phyloP scores from a whole-genome alignment of 1,140 invertebrate species.

The Lepeophtheirus salmonis region DNA sequence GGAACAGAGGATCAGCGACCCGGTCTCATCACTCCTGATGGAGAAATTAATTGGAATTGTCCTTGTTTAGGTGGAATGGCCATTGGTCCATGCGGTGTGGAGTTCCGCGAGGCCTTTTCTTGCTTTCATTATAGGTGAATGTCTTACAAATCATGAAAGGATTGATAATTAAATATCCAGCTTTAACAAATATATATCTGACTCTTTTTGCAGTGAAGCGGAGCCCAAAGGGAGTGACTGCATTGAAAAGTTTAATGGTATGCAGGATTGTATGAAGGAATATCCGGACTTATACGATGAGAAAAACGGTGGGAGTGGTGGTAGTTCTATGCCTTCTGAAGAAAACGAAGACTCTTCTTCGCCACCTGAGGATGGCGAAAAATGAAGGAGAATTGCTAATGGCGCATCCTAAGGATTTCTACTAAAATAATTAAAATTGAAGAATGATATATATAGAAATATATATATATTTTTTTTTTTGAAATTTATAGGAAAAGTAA shows the following conservation, averaged over 20 bases:
- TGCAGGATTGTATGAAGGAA: conserved; percentile 77
- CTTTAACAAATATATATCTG: not conserved
- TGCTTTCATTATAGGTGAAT: conserved; percentile 70
- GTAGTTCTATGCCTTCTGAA: too few species aligned
- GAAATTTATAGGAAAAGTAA: too few species aligned
- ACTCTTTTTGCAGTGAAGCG: conserved; percentile 24
- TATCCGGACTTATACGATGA: conserved; percentile 70
- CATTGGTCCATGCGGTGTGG: conserved; percentile 74
- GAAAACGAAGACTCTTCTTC: too few species aligned
- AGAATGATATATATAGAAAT: too few species aligned
- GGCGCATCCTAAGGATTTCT: too few species aligned
- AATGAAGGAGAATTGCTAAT: too few species aligned
- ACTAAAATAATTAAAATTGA: too few species aligned
- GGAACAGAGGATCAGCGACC: conserved; percentile 22
- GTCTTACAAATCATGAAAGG: conserved; percentile 22
- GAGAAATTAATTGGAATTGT: conserved; percentile 89
- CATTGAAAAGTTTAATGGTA: conserved; percentile 64
- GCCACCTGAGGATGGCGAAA: too few species aligned
- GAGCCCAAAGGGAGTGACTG: conserved; percentile 75
- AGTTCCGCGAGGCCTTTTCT: conserved; percentile 79
- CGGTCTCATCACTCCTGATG: conserved; percentile 63
- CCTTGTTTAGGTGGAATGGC: conserved; percentile 89
- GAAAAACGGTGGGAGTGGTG: too few species aligned
- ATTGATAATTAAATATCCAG: conserved; percentile 23
- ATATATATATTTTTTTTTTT: too few species aligned